A percentile compares a stretch with the other conserved stretches of the same genome.
Evolutionary conservation across 64 coral and sea anemone species (phyloP).

Genomic region (Dendronephthya gigantea): DNA sequence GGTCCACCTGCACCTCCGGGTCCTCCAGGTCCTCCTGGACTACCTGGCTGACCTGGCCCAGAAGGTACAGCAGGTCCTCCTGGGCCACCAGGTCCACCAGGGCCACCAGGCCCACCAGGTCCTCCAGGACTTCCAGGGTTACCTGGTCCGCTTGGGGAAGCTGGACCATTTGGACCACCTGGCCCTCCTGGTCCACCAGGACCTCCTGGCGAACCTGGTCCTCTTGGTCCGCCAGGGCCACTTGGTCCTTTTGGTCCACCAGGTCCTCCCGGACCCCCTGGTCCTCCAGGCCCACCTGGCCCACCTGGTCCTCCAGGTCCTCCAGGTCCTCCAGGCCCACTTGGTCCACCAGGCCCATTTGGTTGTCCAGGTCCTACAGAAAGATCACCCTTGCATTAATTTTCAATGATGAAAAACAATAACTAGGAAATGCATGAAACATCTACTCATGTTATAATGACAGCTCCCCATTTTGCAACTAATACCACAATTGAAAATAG

Average conservation of each 20-base stretch:
- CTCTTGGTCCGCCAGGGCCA: background rate
- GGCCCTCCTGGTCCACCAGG: background rate
- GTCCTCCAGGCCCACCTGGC: constrained; percentile 4
- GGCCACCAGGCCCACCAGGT: constrained; percentile 4
- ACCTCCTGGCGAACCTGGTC: background rate
- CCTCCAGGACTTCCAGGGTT: background rate
- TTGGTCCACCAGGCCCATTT: constrained; percentile 28
- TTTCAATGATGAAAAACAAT: background rate
- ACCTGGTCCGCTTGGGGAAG: background rate
- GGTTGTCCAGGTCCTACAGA: constrained; percentile 16
- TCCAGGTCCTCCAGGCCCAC: constrained; percentile 20
- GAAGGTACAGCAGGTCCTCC: background rate
- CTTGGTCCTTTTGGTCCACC: background rate
- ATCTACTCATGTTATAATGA: background rate
- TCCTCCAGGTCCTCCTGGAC: constrained; percentile 28
- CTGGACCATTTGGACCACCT: too few species aligned
- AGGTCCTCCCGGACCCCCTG: constrained; percentile 14
- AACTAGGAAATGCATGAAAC: too few species aligned
- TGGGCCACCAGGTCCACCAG: background rate
- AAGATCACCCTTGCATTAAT: background rate
- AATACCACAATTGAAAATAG: too few species aligned
- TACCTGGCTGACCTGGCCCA: background rate
- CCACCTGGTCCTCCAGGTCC: constrained; percentile 33
- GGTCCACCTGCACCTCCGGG: constrained; percentile 23
- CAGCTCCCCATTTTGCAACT: background rate